Evolutionary conservation across 2,113 vertebrate genomes (phyloP), one percentile per base, ranked within the genome.

Genomic region (Climacteris rufus): DNA sequence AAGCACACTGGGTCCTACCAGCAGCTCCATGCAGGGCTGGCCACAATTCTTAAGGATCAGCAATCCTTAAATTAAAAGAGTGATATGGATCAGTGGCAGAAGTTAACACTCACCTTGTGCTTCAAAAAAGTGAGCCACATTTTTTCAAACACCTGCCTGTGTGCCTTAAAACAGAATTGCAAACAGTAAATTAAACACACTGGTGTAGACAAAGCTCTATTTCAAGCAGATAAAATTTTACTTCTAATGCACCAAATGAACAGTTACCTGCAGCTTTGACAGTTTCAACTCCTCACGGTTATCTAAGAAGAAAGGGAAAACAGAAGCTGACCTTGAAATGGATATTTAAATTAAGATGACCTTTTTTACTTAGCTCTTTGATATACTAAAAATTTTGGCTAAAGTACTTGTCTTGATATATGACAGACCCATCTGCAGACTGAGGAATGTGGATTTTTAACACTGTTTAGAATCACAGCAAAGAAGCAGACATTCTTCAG

Each of bases 51-150:
- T 17, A n/a, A 59, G 2, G 2, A 52, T 30, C 7, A 56, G 60
- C n/a, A 25, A 17, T 1, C 27, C 27, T 25, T 70, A 33, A 59
- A 72, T n/a, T 9, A 22, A 63, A 63, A 80, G n/a, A 39, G 33
- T 9, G 2, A 60, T 4, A 4, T 27, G 50, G 45, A 50, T 2
- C 19, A 9, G 30, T 3, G 11, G 11, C 49, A 28, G 35, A 10
- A 24, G 20, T 3, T 3, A 35, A 15, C 13, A 47, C 93, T 92
- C 97, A 99, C 99, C 98, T 99, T 98, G 92, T 99, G 97, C 95
- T 99, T 99, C 56, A 99, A 98, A 86, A 99, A 99, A 19, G 97
- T 91, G 11, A 99, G 98, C 99, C 99, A 99, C 98, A 99, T 98
- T 49, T 90, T 98, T 95, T 99, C 98, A 96, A 99, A 99, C 1